Base-by-base conservation (phyloP, 2,113 vertebrate species). In the Pungitius pungitius region DNA sequence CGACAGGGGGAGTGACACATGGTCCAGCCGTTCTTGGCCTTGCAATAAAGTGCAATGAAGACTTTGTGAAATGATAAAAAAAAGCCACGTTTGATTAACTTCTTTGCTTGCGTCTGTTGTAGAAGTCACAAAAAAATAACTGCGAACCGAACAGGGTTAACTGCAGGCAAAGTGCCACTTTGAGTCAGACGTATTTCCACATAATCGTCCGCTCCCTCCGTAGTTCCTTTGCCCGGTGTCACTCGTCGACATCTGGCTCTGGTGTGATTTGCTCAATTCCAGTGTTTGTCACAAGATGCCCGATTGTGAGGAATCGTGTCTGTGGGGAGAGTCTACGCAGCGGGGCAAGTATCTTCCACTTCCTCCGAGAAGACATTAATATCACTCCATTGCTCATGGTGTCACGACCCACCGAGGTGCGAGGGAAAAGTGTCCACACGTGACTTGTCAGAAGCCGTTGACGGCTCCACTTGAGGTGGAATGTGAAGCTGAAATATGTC, bases 361-460 rank as follows among this genome's bases (percentile, higher is more conserved):
- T 70, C 65, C 43, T 26, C 15, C 18, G 6, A 37, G 61, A 80
- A 66, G 22, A 75, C 65, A 62, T 80, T 64, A 75, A 69, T 77
- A 64, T 64, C 7, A 63, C 63, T 84, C 82, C 77, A 83, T 71
- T 80, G 47, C 55, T 77, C 35, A 73, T 90, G 83, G 90, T 77
- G 62, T 92, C 85, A 80, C n/a, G 27, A 68, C 78, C 64, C 69
- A 20, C 67, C 37, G 3, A 20, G 54, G 75, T 52, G 33, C 6
- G 22, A 37, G 52, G 77, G 77, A 64, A 82, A 55, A 81, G 69
- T 83, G 63, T 77, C 68, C 66, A 73, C 71, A 68, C 56, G 70
- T 77, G 65, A 64, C 51, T 75, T 77, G 87, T 89, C 65, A 82
- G 83, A 88, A 22, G 54, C 67, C 43, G 59, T 65, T 78, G n/a